phyloP scores from a whole-genome alignment of 64 coral and sea anemone genomes.

The Actinia equina region DNA sequence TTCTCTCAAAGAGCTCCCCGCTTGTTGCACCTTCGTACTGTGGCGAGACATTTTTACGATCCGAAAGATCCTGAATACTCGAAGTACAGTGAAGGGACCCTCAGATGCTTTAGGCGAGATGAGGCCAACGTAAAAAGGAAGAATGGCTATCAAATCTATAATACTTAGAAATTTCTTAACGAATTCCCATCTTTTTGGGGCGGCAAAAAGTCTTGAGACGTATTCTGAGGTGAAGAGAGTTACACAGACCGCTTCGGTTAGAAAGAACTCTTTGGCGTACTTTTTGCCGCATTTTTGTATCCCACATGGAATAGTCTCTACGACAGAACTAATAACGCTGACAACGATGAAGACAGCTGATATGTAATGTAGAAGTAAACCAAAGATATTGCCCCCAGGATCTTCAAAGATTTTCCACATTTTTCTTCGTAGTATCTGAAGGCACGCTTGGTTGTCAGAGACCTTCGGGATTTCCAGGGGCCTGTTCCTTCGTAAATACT shows the following conservation, averaged over 20 bases:
- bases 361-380: conserved; percentile 73
- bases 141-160: conserved; percentile 75
- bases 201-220: conserved; percentile 54
- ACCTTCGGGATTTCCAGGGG: conserved; percentile 35
- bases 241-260: conserved; percentile 72
- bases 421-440: conserved; percentile 41
- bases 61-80: conserved; percentile 86
- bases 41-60: conserved; percentile 94
- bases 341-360: conserved; percentile 78
- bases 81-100: conserved; percentile 73
- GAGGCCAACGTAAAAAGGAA: conserved; percentile 73
- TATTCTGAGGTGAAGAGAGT: conserved; percentile 82
- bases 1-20: conserved; percentile 63
- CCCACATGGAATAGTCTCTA: conserved; percentile 79
- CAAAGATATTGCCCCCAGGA: conserved; percentile 66
- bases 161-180: conserved; percentile 87
- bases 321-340: conserved; percentile 70
- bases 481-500: conserved; percentile 51
- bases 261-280: conserved; percentile 53
- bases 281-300: conserved; percentile 57
- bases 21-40: conserved; percentile 67
- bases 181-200: conserved; percentile 59
- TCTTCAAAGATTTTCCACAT: conserved; percentile 94
- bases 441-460: conserved; percentile 1
- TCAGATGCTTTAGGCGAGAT: conserved; percentile 52